Conservation (phyloP, 2,113 vertebrate species). For the Puffinus mauretanicus region DNA sequence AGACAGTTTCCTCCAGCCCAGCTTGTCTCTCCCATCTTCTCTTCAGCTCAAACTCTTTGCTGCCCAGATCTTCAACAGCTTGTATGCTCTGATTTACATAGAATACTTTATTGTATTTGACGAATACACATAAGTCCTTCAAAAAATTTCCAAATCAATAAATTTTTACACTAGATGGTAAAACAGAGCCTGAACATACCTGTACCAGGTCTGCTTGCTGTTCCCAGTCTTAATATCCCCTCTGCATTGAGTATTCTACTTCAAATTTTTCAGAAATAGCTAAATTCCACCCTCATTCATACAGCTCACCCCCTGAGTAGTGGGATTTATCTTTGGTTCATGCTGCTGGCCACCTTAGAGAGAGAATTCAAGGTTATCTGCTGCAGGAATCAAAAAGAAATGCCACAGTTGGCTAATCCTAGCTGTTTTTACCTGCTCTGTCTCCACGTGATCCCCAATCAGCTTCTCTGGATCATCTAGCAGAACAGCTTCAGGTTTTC, state of each 20-base stretch:
- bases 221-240: not conserved
- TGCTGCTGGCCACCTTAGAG: not conserved
- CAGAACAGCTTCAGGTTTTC: not conserved
- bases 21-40: not conserved
- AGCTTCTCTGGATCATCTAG: not conserved
- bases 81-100: not conserved
- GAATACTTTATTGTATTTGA: not conserved
- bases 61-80: not conserved
- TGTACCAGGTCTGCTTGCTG: not conserved
- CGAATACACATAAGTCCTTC: not conserved
- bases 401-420: not conserved
- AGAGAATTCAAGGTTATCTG: not conserved
- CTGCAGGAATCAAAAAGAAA: not conserved
- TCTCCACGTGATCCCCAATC: rapidly evolving
- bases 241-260: not conserved
- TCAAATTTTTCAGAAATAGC: not conserved
- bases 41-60: not conserved
- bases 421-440: not conserved
- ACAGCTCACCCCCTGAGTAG: not conserved
- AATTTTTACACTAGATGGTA: not conserved
- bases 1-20: not conserved
- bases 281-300: not conserved
- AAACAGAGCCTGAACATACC: not conserved
- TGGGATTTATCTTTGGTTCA: not conserved
- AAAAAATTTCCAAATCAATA: not conserved